Conservation (phyloP, 2,888 invertebrate species). For the Nymphalis c-album region DNA sequence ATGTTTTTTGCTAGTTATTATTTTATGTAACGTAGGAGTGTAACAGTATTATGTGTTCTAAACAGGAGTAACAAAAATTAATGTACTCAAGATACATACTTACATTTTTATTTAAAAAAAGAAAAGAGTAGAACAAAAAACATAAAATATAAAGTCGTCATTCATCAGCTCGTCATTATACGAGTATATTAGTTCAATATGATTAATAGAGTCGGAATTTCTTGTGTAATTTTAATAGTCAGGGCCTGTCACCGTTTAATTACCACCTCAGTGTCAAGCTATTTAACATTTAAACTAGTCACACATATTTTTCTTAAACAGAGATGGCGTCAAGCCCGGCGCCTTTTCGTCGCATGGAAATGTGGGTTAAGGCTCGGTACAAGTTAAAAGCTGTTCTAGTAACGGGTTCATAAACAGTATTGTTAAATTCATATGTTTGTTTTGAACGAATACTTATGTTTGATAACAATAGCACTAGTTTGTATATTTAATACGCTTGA, state of each 20-base stretch:
- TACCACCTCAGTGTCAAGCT: conserved; percentile 43
- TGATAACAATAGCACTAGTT: too few species aligned
- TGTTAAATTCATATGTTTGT: too few species aligned
- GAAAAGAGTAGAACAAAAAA: too few species aligned
- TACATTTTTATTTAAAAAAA: too few species aligned
- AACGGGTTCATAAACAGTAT: background rate
- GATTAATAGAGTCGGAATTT: conserved; percentile 8
- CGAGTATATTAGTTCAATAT: conserved; percentile 14
- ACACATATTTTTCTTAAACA: conserved; percentile 44
- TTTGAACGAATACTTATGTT: too few species aligned
- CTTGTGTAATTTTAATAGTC: conserved; percentile 15
- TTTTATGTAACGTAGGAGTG: too few species aligned
- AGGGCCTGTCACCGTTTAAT: conserved; percentile 16
- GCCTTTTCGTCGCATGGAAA: conserved; percentile 49
- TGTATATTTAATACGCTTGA: too few species aligned
- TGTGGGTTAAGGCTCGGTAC: conserved; percentile 37
- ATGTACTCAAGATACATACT: too few species aligned
- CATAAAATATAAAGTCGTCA: too few species aligned
- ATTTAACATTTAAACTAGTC: conserved; percentile 50
- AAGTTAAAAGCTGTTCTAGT: conserved; percentile 22
- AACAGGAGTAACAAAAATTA: too few species aligned
- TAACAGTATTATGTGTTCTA: too few species aligned
- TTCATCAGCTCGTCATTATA: background rate
- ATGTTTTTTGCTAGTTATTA: too few species aligned
- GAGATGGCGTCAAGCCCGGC: conserved; percentile 66